These are phyloP conservation scores for Mastomys coucha DNA, from an alignment of 2,113 vertebrate genomes.

Conservation along the genomic window DNA sequence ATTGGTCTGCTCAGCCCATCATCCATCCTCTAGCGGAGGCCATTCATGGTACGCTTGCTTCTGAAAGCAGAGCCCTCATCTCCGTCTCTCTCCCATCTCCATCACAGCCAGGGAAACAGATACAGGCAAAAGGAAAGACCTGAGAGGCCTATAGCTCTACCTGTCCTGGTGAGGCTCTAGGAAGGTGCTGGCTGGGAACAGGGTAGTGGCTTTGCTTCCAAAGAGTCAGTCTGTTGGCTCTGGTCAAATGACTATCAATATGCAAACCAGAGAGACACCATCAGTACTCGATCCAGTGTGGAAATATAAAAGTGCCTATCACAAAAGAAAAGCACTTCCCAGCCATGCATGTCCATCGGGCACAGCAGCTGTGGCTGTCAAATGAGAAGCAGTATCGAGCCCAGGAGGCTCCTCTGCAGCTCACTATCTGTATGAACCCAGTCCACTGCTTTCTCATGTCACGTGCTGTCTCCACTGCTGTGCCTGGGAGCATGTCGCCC, in stretches of 20 bases:
- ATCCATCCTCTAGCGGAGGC: background rate
- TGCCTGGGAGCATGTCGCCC: background rate
- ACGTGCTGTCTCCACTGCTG: background rate
- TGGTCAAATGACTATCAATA: background rate
- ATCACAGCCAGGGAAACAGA: background rate
- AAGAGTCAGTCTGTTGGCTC: background rate
- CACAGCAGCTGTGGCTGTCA: background rate
- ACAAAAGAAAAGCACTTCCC: background rate
- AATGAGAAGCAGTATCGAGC: too few relatives aligned
- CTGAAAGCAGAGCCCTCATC: background rate
- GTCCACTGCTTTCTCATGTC: rapidly evolving
- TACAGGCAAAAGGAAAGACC: background rate
- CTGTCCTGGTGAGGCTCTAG: background rate
- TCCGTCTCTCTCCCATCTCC: rapidly evolving
- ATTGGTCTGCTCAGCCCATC: background rate
- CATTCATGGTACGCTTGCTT: rapidly evolving
- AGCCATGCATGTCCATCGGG: rapidly evolving
- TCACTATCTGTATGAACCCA: rapidly evolving
- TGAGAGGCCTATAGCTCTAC: rapidly evolving
- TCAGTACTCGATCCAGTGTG: background rate
- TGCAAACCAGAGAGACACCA: background rate
- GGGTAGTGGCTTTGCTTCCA: background rate
- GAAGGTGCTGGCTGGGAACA: background rate
- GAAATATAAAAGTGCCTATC: background rate
- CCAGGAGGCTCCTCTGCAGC: background rate